A percentile compares a stretch with the other conserved stretches of the same genome.
Conservation (phyloP, 2,113 vertebrate species). For the Nyctereutes procyonoides region DNA sequence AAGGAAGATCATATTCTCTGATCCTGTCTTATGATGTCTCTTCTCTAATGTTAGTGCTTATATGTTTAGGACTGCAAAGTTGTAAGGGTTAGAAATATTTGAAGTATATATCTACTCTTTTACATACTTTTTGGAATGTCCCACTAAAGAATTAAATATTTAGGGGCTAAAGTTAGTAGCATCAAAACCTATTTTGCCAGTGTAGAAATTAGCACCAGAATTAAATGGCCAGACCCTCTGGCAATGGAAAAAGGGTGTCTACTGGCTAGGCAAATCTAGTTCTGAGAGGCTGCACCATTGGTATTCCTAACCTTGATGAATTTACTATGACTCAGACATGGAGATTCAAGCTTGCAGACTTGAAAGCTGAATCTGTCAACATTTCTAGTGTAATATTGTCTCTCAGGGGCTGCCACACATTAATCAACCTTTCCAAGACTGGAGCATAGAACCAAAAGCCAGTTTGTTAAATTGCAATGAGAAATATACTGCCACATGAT, state of each 20-base stretch:
- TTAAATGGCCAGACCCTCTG: neutral
- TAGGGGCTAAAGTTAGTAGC: neutral
- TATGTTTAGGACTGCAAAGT: neutral
- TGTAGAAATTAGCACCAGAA: neutral
- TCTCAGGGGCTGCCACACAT: neutral
- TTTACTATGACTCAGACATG: neutral
- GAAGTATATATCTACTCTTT: neutral
- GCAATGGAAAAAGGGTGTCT: neutral
- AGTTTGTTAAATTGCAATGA: constrained; percentile 39
- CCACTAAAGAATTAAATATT: neutral
- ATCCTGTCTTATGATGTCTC: neutral
- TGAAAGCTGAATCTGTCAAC: neutral
- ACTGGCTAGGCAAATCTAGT: neutral
- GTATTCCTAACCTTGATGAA: neutral
- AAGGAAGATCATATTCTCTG: neutral
- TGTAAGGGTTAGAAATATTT: neutral
- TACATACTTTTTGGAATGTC: neutral
- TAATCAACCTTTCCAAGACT: neutral
- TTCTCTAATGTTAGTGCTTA: neutral
- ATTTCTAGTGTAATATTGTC: neutral
- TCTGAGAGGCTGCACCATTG: neutral
- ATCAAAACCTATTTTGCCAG: neutral
- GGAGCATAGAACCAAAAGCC: constrained; percentile 2
- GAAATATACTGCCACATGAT: neutral
- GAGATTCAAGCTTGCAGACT: neutral